Evolutionary conservation across 1,140 invertebrate species (phyloP).

Genomic region (Drosophila nigrodunni): DNA sequence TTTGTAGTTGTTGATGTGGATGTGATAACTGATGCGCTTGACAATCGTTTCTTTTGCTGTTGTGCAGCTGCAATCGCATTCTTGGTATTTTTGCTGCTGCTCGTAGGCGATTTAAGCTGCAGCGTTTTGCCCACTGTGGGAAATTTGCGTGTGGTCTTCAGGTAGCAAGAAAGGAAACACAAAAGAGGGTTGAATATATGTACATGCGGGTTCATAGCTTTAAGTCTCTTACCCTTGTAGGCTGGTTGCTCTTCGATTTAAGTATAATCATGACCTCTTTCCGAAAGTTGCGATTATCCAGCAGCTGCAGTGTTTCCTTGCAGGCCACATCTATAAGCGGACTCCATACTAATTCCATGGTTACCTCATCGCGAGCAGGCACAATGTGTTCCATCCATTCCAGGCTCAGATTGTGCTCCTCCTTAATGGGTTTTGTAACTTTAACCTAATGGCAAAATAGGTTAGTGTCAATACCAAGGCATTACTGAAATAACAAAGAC

Average conservation of each 20-base stretch:
- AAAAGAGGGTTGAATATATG: constrained; percentile 23
- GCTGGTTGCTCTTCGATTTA: constrained; percentile 84
- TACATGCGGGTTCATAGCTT: not conserved
- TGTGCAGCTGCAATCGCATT: constrained; percentile 43
- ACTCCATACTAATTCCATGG: constrained; percentile 87
- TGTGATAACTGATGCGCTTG: constrained; percentile 12
- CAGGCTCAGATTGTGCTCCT: constrained; percentile 86
- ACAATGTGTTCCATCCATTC: constrained; percentile 85
- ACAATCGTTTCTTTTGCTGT: constrained; percentile 58
- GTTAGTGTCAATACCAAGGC: not conserved
- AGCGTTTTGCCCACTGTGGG: constrained; percentile 74
- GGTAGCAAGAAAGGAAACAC: constrained; percentile 37
- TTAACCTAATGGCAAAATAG: constrained; percentile 86
- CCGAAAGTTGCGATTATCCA: constrained; percentile 87
- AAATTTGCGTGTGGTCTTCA: constrained; percentile 72
- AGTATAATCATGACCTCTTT: constrained; percentile 89
- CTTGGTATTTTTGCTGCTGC: constrained; percentile 40
- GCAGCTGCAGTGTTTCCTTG: constrained; percentile 87
- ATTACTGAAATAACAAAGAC: constrained; percentile 62
- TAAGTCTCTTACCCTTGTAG: constrained; percentile 56
- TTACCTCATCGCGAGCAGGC: constrained; percentile 84
- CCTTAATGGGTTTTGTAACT: constrained; percentile 86
- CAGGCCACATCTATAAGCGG: constrained; percentile 86
- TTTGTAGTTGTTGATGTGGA: constrained; percentile 25
- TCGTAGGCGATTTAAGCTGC: constrained; percentile 68